Percentiles rank a stretch among this genome's conserved stretches.
These are phyloP conservation scores for Hecatera dysodea DNA, from an alignment of 2,888 invertebrate genomes.

Conservation along the genomic window DNA sequence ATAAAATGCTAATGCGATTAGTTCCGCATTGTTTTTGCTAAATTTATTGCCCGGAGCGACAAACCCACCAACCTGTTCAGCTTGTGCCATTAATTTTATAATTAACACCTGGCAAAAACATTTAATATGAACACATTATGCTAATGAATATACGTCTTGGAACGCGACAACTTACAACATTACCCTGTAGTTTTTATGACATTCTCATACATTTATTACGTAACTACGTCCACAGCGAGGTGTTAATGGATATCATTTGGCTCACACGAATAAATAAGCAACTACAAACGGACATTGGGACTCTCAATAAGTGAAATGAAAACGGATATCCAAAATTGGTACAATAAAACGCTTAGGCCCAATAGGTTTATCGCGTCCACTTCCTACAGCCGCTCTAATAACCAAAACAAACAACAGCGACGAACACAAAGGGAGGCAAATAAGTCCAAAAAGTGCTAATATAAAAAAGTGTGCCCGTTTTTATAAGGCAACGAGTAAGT, in stretches of 20 bases:
- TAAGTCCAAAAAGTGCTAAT: constrained; percentile 89
- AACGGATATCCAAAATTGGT: constrained; percentile 88
- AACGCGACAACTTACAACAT: constrained; percentile 62
- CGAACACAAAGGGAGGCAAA: constrained; percentile 88
- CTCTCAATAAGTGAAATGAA: constrained; percentile 75
- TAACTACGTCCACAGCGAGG: constrained; percentile 66
- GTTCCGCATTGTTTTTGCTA: constrained; percentile 84
- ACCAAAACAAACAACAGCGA: constrained; percentile 89
- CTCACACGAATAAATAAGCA: constrained; percentile 73
- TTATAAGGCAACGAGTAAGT: constrained; percentile 89
- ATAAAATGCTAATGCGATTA: constrained; percentile 86
- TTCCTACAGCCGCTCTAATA: constrained; percentile 89
- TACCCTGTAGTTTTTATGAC: constrained; percentile 56
- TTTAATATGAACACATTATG: constrained; percentile 74
- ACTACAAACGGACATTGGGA: constrained; percentile 65
- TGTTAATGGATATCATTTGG: constrained; percentile 82
- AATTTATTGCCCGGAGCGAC: constrained; percentile 80
- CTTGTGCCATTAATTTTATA: constrained; percentile 77
- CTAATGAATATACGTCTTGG: constrained; percentile 64
- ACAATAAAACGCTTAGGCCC: constrained; percentile 90
- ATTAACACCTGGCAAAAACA: constrained; percentile 82
- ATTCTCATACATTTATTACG: constrained; percentile 67
- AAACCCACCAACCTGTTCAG: constrained; percentile 75
- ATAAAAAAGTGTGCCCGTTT: constrained; percentile 90
- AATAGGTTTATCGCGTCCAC: constrained; percentile 89